phyloP scores from a whole-genome alignment of 2,113 vertebrate species.

The Nestor notabilis region DNA sequence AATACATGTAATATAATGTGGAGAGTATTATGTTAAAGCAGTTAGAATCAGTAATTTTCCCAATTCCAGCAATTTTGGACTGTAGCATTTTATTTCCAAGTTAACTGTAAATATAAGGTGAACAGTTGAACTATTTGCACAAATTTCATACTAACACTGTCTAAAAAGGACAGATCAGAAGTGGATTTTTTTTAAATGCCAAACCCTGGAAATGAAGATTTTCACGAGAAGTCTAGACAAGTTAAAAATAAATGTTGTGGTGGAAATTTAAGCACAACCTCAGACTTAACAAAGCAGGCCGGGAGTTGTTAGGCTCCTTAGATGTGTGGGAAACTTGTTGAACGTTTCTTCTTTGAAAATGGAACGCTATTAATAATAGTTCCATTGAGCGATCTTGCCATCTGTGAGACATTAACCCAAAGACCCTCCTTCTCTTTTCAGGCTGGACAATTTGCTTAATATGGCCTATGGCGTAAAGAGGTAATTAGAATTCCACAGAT shows the following conservation, averaged over 20 bases:
- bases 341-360: constrained; percentile 84
- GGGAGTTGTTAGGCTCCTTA: constrained; percentile 69
- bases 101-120: constrained; percentile 24
- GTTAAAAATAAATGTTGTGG: constrained; percentile 1
- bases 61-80: neutral
- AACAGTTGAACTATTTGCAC: neutral
- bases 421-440: constrained; percentile 99
- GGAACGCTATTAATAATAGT: constrained; percentile 94
- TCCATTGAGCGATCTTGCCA: constrained; percentile 99
- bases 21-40: neutral
- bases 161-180: neutral
- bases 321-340: constrained; percentile 78
- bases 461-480: constrained; percentile 99
- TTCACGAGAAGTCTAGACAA: neutral
- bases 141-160: neutral
- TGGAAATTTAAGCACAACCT: constrained; percentile 24
- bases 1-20: neutral
- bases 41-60: neutral
- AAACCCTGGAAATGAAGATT: neutral
- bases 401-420: constrained; percentile 99
- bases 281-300: constrained; percentile 49
- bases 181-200: neutral
- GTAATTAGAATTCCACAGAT: constrained; percentile 99
- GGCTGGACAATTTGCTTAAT: constrained; percentile 99
- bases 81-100: neutral